Percentiles rank a stretch among this genome's conserved stretches.
Conservation (phyloP, 2,797 vertebrate species). For the Simalia tracyae region DNA sequence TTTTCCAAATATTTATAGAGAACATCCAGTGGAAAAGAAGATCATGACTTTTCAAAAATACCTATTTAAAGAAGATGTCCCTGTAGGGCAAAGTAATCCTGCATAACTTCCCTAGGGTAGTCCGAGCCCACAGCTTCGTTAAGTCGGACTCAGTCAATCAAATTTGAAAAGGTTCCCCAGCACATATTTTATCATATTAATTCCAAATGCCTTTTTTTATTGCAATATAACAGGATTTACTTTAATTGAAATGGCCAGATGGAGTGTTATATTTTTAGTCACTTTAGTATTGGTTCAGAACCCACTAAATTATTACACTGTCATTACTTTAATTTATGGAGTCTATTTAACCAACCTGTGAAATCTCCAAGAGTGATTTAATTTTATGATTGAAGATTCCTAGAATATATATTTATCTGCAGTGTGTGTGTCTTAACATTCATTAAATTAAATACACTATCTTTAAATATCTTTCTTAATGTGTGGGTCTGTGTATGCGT, state of each 20-base stretch:
- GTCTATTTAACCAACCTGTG: slow-evolving; percentile 47
- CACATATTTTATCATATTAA: slow-evolving; percentile 45
- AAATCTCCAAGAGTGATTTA: slow-evolving; percentile 37
- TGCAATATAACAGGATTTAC: slow-evolving; percentile 23
- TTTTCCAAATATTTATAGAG: slow-evolving; percentile 64
- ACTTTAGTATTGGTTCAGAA: slow-evolving; percentile 42
- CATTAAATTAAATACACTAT: slow-evolving; percentile 48
- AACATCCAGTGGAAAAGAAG: slow-evolving; percentile 49
- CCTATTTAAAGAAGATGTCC: slow-evolving; percentile 59
- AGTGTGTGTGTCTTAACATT: not conserved
- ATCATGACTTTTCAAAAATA: slow-evolving; percentile 61
- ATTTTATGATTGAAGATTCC: slow-evolving; percentile 49
- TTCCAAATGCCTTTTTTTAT: slow-evolving; percentile 45
- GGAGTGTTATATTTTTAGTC: slow-evolving; percentile 52
- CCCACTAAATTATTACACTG: slow-evolving; percentile 36
- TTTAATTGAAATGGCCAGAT: slow-evolving; percentile 54
- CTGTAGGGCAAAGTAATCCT: slow-evolving; percentile 53
- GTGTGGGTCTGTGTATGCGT: not conserved
- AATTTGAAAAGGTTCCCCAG: slow-evolving; percentile 21
- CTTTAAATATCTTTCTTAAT: slow-evolving; percentile 10
- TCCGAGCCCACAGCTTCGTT: slow-evolving; percentile 11
- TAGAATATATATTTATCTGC: slow-evolving; percentile 54
- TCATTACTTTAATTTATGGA: slow-evolving; percentile 55
- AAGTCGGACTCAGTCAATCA: slow-evolving; percentile 44
- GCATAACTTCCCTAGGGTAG: slow-evolving; percentile 33